These are phyloP conservation scores for Eupelmus urozonus DNA, from an alignment of 2,888 invertebrate species.

Conservation along the genomic window DNA sequence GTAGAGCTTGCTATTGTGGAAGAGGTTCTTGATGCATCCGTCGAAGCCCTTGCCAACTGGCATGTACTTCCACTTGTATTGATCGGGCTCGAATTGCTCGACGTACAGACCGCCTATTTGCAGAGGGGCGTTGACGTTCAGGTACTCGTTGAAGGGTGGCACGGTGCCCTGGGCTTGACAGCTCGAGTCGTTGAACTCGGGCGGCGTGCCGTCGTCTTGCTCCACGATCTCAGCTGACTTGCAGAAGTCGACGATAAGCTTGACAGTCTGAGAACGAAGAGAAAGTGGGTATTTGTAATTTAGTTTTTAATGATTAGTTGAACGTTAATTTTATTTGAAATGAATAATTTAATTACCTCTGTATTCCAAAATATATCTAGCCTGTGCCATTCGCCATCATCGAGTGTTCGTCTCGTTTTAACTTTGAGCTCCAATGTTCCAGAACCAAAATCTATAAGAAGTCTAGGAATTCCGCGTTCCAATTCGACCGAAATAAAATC, in stretches of 20 bases:
- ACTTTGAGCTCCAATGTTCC: slow-evolving; percentile 92
- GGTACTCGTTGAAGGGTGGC: slow-evolving; percentile 96
- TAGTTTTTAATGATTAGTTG: not conserved
- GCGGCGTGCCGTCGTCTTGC: slow-evolving; percentile 92
- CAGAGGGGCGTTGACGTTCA: slow-evolving; percentile 96
- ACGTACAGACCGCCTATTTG: slow-evolving; percentile 96
- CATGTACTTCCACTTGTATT: slow-evolving; percentile 94
- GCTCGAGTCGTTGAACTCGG: slow-evolving; percentile 91
- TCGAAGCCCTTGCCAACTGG: slow-evolving; percentile 94
- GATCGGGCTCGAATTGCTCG: slow-evolving; percentile 92
- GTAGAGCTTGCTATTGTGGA: slow-evolving; percentile 97
- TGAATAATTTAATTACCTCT: slow-evolving; percentile 81
- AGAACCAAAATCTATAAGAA: slow-evolving; percentile 96
- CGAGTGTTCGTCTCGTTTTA: slow-evolving; percentile 90
- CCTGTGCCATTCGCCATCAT: slow-evolving; percentile 99
- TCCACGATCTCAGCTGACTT: slow-evolving; percentile 92
- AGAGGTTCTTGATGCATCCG: slow-evolving; percentile 96
- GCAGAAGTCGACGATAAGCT: slow-evolving; percentile 95
- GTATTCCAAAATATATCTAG: slow-evolving; percentile 97
- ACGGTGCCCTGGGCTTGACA: slow-evolving; percentile 94
- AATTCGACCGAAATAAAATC: slow-evolving; percentile 97
- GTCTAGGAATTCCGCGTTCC: slow-evolving; percentile 92
- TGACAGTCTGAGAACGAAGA: slow-evolving; percentile 81
- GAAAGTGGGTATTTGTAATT: not conserved
- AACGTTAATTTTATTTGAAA: not conserved